phyloP scores from a whole-genome alignment of 2,888 invertebrate species.

The Hartigia nigra region DNA sequence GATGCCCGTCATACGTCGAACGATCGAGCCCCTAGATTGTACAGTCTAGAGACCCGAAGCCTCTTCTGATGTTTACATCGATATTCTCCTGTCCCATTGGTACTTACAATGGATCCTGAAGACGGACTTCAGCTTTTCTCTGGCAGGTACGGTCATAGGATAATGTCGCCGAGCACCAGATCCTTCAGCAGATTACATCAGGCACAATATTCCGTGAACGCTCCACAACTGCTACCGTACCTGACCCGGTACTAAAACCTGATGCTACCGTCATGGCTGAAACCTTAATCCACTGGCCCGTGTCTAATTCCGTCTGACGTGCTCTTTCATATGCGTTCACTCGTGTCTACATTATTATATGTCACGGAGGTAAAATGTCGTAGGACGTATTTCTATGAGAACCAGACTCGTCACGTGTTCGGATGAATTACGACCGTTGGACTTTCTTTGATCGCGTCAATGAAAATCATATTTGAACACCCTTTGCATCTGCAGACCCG shows the following conservation, averaged over 20 bases:
- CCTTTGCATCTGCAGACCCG: neutral
- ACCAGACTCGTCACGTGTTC: neutral
- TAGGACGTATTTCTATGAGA: conserved; percentile 16
- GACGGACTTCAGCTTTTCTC: neutral
- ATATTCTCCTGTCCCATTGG: conserved; percentile 22
- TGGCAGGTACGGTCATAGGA: conserved; percentile 19
- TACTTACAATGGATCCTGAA: conserved; percentile 14
- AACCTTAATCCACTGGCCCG: conserved; percentile 46
- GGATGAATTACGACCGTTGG: neutral
- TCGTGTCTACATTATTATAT: conserved; percentile 42
- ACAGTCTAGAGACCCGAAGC: conserved; percentile 8
- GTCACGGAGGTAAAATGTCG: conserved; percentile 29
- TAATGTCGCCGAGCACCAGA: conserved; percentile 20
- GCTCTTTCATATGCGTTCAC: conserved; percentile 41
- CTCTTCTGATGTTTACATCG: conserved; percentile 24
- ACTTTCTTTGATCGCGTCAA: neutral
- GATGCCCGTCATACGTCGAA: conserved; percentile 16
- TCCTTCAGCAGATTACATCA: conserved; percentile 18
- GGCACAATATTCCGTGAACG: neutral
- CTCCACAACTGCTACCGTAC: conserved; percentile 32
- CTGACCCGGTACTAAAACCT: conserved; percentile 14
- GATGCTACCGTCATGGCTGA: conserved; percentile 40
- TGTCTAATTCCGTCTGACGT: conserved; percentile 51
- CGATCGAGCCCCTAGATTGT: conserved; percentile 21
- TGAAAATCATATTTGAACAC: neutral